Evolutionary conservation across 2,797 vertebrate genomes (phyloP), one percentile per base, ranked within the genome.

Genomic region (Periparus ater): DNA sequence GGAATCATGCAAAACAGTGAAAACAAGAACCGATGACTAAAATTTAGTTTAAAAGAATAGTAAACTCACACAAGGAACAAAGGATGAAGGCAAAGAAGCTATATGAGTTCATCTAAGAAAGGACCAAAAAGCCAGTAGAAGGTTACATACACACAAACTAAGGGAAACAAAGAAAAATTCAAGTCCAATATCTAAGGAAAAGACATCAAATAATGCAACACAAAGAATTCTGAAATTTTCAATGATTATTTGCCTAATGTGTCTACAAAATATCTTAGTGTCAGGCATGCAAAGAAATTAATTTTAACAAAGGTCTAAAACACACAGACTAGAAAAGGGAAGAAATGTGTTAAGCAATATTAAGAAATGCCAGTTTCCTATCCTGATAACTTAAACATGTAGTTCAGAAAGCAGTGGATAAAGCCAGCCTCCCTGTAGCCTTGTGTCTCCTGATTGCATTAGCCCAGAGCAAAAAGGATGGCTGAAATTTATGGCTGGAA

Each of bases 401-500:
- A 30, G 18, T 58, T 93, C 73, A 91, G 73, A 92, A 84, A 70
- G 77, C 70, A 62, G 29, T 45, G 55, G 66, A 58, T 84, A 92
- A 93, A 78, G 58, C 21, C 10, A 14, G 47, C 13, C 7, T 79
- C 47, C 53, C 62, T 61, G 34, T 45, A 77, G 53, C 42, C 54
- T 82, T 44, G 4, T 47, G 32, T 83, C 72, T 85, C 82, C 61
- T 66, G n/a, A 78, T 75, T 62, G 54, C 58, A 86, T 95, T 71
- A 80, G 58, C 47, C 77, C 80, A 94, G 44, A 88, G 73, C 9
- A 2, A 84, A 95, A 84, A 88, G 38, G 61, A 62, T 47, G 62
- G 78, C 74, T 78, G 36, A 93, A 86, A 93, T 93, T 81, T 89
- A 84, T 62, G 51, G 55, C 67, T 86, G 62, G 47, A 90, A 84